Base-by-base conservation (phyloP, 1,140 invertebrate species). In the Eupristina koningsbergeri region DNA sequence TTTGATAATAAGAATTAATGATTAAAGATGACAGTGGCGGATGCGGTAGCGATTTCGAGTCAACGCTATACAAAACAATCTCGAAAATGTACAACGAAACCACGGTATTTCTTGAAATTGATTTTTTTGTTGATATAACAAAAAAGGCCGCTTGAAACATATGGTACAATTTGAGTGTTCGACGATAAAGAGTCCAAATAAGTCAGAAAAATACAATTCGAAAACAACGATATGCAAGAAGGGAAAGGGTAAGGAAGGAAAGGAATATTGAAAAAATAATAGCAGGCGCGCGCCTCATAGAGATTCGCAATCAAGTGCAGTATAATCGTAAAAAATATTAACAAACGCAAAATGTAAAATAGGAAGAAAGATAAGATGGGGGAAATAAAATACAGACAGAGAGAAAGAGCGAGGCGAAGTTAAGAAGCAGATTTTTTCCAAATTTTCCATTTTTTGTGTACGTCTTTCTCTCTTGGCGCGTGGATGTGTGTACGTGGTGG, bases 261-360 rank as follows among this genome's bases (percentile, higher is more conserved):
- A n/a, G n/a, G n/a, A 29, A 47, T 61, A 29, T 13, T 53, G 29
- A 71, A 45, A 71, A 2, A 71, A 47, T 29, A 79, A 47, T 29
- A 79, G 39, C 7, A 71, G 58, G 47, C 45, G 63, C 64, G 64
- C 64, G 34, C 31, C 78, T 79, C 58, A 29, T 41, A 67, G 77
- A 79, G 61, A 79, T 47, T 67, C 77, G 77, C 77, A 79, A 80
- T 71, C 63, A 71, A 71, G 64, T 80, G 78, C 78, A 80, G 67
- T 79, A 81, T 36, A 64, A 34, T 64, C 78, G 78, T 75, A 84
- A 76, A 76, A 64, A 81, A 80, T 81, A 84, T 75, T 75, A 81
- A 85, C n/a, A 81, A 77, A 69, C 47, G 75, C 41, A 78, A 83
- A 45, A 50, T 41, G 53, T 47, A 85, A 58, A 63, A 19, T 61